Percentiles rank a stretch among this genome's conserved stretches.
Evolutionary conservation across 2,888 invertebrate species (phyloP).

Genomic region (Andrena praecox): DNA sequence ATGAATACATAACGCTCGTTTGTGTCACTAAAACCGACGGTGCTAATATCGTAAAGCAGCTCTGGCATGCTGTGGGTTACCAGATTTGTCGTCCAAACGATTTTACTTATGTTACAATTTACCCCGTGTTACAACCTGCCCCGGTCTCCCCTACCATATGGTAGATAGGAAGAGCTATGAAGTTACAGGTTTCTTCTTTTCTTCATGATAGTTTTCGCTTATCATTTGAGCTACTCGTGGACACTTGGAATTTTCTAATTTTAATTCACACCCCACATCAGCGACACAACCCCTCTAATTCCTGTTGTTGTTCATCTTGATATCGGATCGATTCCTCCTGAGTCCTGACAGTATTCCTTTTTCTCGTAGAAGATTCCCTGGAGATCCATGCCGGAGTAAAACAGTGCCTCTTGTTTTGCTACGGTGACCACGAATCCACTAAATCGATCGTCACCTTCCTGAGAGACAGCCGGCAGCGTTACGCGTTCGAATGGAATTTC

Average conservation of each 20-base stretch:
- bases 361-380: neutral
- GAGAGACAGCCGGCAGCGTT: slow-evolving; percentile 42
- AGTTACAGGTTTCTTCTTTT: too few species aligned
- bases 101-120: too few species aligned
- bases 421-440: slow-evolving; percentile 8
- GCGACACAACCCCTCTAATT: neutral
- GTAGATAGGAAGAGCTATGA: too few species aligned
- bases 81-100: too few species aligned
- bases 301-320: neutral
- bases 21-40: too few species aligned
- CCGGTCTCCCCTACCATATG: too few species aligned
- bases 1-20: too few species aligned
- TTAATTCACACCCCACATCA: neutral
- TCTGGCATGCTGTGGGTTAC: too few species aligned
- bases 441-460: slow-evolving; percentile 40
- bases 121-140: too few species aligned
- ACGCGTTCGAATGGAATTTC: slow-evolving; percentile 64
- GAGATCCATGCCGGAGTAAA: neutral
- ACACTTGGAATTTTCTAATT: neutral
- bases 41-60: too few species aligned
- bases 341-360: neutral
- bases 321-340: slow-evolving; percentile 8
- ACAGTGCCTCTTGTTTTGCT: neutral
- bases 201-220: neutral
- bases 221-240: neutral